phyloP scores from a whole-genome alignment of 2,888 invertebrate species.

The Galeruca laticollis region DNA sequence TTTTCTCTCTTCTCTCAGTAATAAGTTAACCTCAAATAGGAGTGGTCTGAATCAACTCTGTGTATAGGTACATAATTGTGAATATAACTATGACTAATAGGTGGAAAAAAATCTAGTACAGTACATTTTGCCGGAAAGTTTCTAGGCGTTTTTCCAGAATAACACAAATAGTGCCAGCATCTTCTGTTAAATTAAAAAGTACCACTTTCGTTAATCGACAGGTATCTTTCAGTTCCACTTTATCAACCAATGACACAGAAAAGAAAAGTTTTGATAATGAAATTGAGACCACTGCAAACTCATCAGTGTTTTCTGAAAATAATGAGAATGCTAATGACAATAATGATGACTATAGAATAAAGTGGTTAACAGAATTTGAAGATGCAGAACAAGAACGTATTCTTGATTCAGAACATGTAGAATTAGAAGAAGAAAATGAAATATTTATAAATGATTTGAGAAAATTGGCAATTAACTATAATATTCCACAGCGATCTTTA shows the following conservation, averaged over 20 bases:
- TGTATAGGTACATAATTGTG: too few relatives aligned
- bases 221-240: background rate
- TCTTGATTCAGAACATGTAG: slow-evolving; percentile 7
- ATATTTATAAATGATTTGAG: slow-evolving; percentile 14
- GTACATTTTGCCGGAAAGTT: background rate
- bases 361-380: slow-evolving; percentile 26
- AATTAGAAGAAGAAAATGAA: slow-evolving; percentile 25
- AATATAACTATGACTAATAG: slow-evolving; percentile 5
- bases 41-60: too few relatives aligned
- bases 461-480: slow-evolving; percentile 25
- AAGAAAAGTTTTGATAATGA: background rate
- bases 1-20: background rate
- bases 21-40: slow-evolving; percentile 7
- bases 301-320: slow-evolving; percentile 7
- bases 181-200: slow-evolving; percentile 1
- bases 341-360: slow-evolving; percentile 7
- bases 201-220: background rate
- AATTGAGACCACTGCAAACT: slow-evolving; percentile 17
- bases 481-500: slow-evolving; percentile 26
- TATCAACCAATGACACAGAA: background rate
- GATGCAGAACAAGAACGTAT: slow-evolving; percentile 16
- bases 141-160: background rate
- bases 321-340: slow-evolving; percentile 19
- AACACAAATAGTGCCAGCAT: background rate
- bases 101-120: background rate